phyloP scores from a whole-genome alignment of 2,888 invertebrate species.

The Tethea ocularis region DNA sequence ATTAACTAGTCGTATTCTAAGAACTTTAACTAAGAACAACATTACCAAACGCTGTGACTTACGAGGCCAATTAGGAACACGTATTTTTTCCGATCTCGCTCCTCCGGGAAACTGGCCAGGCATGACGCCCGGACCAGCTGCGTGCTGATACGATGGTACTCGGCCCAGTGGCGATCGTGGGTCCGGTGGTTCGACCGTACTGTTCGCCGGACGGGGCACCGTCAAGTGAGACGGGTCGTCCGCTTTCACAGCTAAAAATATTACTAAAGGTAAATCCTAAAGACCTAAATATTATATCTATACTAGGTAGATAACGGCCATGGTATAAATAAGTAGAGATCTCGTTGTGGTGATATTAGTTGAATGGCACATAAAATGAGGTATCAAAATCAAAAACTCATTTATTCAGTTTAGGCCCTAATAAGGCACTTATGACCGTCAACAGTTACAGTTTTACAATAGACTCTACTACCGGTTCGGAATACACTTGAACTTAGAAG shows the following conservation, averaged over 20 bases:
- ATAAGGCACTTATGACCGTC: no score
- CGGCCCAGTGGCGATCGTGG: slow-evolving; percentile 68
- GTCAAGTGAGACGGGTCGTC: slow-evolving; percentile 48
- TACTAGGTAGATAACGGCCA: no score
- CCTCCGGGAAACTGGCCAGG: slow-evolving; percentile 56
- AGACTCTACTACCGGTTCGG: no score
- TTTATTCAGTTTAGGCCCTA: no score
- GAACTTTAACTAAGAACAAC: neutral
- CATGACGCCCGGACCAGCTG: slow-evolving; percentile 71
- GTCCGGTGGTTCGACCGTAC: slow-evolving; percentile 63
- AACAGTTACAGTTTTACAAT: no score
- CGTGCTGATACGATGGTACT: slow-evolving; percentile 80
- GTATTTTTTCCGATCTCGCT: slow-evolving; percentile 66
- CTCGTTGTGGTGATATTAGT: neutral
- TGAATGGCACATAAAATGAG: neutral
- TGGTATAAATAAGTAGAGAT: no score
- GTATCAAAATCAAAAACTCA: no score
- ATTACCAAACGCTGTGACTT: slow-evolving; percentile 39
- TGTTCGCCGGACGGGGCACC: slow-evolving; percentile 55
- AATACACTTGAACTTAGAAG: no score
- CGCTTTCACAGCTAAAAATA: slow-evolving; percentile 43
- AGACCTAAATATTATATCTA: no score
- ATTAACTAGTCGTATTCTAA: no score
- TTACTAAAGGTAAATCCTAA: neutral
- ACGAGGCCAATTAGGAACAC: slow-evolving; percentile 72